A percentile compares a stretch with the other conserved stretches of the same genome.
Conservation (phyloP, 2,797 vertebrate species). For the Pseudochirops cupreus region DNA sequence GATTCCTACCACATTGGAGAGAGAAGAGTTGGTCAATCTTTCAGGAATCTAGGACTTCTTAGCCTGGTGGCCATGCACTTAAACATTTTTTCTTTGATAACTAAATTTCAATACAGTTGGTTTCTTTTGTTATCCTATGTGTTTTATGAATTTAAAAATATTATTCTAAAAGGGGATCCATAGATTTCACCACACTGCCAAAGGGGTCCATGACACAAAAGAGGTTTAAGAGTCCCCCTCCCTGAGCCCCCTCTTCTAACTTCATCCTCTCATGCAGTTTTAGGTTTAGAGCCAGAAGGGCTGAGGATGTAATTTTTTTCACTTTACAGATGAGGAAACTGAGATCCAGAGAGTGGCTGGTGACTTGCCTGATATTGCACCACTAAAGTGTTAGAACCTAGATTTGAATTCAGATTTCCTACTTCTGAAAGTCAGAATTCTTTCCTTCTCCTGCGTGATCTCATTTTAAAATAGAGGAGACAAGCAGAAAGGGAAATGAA, state of each 20-base stretch:
- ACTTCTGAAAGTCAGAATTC: neutral
- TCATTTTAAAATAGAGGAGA: neutral
- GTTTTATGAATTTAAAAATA: neutral
- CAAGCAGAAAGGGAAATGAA: neutral
- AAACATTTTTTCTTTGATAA: neutral
- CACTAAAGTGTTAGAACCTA: neutral
- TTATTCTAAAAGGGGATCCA: neutral
- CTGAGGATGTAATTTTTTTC: neutral
- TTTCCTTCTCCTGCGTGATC: neutral
- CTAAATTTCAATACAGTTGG: neutral
- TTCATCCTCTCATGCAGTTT: neutral
- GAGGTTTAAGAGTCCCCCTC: neutral
- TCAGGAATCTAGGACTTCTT: neutral
- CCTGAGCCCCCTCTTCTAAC: accelerated
- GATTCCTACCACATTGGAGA: neutral
- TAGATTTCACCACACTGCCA: neutral
- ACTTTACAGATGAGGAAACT: neutral
- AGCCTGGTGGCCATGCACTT: neutral
- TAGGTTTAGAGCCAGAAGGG: neutral
- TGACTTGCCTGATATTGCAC: neutral
- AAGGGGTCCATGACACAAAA: neutral
- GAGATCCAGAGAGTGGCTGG: neutral
- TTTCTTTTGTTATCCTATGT: neutral
- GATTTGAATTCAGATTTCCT: neutral
- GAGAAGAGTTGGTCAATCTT: too few relatives aligned